A percentile compares a stretch with the other conserved stretches of the same genome.
Evolutionary conservation across 2,113 vertebrate species (phyloP).

Genomic region (Alligator mississippiensis): DNA sequence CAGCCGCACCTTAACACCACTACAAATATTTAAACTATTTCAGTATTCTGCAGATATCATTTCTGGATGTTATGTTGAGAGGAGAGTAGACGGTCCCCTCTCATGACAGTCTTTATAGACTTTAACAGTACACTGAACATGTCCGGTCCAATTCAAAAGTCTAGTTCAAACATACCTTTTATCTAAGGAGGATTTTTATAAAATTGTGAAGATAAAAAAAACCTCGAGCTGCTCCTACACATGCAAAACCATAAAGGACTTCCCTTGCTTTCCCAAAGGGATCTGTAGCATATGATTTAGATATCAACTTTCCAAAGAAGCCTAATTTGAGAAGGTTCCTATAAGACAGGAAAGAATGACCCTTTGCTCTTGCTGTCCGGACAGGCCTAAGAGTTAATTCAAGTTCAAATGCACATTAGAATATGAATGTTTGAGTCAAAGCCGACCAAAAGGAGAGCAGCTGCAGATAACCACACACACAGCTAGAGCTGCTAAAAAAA

Average conservation of each 20-base stretch:
- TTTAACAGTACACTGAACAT: not conserved
- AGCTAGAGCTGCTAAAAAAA: not conserved
- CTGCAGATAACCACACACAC: not conserved
- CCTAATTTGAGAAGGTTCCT: not conserved
- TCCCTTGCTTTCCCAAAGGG: not conserved
- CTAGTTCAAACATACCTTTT: not conserved
- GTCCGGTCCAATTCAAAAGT: not conserved
- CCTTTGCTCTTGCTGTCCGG: not conserved
- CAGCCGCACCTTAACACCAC: not conserved
- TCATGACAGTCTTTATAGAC: too few species aligned
- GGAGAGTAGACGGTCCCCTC: not conserved
- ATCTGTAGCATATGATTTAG: not conserved
- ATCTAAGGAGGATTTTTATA: not conserved
- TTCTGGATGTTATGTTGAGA: not conserved
- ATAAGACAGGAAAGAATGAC: not conserved
- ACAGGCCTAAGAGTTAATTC: not conserved
- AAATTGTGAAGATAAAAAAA: not conserved
- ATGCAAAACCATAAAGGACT: not conserved
- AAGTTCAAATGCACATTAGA: not conserved
- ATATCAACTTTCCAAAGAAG: not conserved
- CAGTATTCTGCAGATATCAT: not conserved
- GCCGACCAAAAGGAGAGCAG: constrained; percentile 31
- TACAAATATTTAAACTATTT: not conserved
- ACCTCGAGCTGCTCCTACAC: not conserved
- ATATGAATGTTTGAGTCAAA: not conserved